Base-by-base conservation (phyloP, 2,113 vertebrate species). In the Heterotis niloticus region DNA sequence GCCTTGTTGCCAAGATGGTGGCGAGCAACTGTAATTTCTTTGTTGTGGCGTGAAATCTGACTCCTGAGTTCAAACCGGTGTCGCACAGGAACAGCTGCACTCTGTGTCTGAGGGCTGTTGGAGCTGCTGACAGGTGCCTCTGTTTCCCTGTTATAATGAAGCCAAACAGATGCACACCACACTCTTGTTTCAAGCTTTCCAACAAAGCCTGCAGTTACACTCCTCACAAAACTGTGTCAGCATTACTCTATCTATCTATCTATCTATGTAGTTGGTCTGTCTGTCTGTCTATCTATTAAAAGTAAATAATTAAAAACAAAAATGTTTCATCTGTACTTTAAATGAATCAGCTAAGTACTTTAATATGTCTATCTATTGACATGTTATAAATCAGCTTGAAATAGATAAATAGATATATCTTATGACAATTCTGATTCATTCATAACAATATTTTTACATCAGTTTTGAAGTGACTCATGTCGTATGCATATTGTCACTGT, bases 11-110 rank as follows among this genome's bases (percentile, higher is more conserved):
- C 76, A 78, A 68, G 52, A 69, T 68, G 44, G 26, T 74, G 51
- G 65, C 64, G 54, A 66, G 76, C 44, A 28, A 57, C 76, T 29
- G 74, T 62, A 20, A 62, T 64, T 64, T 75, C 74, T 75, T 75
- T 75, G 74, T 75, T 64, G 74, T 75, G 74, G 74, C n/a, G 18
- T 20, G 62, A 59, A 64, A 16, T 26, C 26, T 24, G 28, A 64
- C 71, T 60, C 54, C 62, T 24, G 34, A 64, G 74, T 75, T 75
- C 57, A 64, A 75, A 64, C 56, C 29, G 28, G 62, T 75, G 74
- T 75, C 72, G 28, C 17, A 34, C n/a, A n/a, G 70, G 52, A 24
- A 51, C 51, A 72, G 51, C 72, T 26, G 56, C 26, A n/a, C 17
- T 64, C 26, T 62, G 29, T 64, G 74, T 62, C 23, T 57, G 54